Base-by-base conservation (phyloP, 2,113 vertebrate genomes). In the Gobius niger region DNA sequence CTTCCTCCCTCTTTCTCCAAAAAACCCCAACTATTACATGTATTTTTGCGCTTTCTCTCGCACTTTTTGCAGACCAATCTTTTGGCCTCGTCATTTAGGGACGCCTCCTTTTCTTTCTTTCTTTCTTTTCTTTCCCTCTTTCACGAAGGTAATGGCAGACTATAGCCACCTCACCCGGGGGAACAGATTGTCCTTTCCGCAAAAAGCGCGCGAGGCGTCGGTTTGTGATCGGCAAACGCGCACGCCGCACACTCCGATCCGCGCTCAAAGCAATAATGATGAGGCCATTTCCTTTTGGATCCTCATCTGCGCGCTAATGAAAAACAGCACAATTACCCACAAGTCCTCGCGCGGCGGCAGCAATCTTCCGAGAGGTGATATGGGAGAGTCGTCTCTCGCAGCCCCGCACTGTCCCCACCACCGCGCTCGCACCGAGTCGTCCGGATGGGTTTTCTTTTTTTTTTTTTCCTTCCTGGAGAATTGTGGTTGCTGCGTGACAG, bases 281-380 rank as follows among this genome's bases (percentile, higher is more conserved):
- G 85, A 91, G 89, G 84, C 91, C 83, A 92, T 93, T 93, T 93
- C 90, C 88, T 87, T 18, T 82, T 84, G 80, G 90, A 88, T 91
- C 85, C 88, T 92, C 91, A 90, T 93, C 87, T 86, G 79, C 84
- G 77, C 73, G 73, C 89, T 92, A 92, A 93, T 92, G 92, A 93
- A 93, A 93, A 93, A 91, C 87, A 89, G 69, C 77, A 89, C 91
- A 92, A 92, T 93, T 91, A 93, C 92, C 87, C 83, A 78, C 88
- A 89, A 87, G 82, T 87, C 82, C 70, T 81, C 86, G 82, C 84
- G 86, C 73, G 80, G 84, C 78, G 24, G 79, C 70, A 64, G 85
- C 85, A 86, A 88, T 88, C 87, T 86, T 6, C 57, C 10, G 11
- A 52, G 68, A 6, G 49, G 76, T 52, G 60, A 88, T 85, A 86